phyloP scores from a whole-genome alignment of 2,113 vertebrate genomes.

The Amia ocellicauda region DNA sequence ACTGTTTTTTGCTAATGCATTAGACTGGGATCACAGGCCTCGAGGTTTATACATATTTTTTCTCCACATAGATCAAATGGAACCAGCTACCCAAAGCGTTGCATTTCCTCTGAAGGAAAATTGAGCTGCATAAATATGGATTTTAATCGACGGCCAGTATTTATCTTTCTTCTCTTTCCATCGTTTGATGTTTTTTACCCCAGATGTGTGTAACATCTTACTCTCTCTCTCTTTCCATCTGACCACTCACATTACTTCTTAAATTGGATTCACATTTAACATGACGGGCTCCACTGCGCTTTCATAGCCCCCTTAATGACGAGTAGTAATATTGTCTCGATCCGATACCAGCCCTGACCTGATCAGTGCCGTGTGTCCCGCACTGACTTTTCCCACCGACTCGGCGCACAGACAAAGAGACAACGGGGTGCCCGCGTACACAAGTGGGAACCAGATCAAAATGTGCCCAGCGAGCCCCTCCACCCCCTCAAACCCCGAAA shows the following conservation, averaged over 20 bases:
- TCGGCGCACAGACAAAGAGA: conserved; percentile 63
- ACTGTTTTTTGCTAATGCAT: conserved; percentile 62
- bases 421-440: conserved; percentile 61
- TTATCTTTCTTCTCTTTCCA: conserved; percentile 58
- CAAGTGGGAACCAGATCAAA: conserved; percentile 62
- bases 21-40: conserved; percentile 61
- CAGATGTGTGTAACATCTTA: conserved; percentile 55
- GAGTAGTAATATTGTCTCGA: conserved; percentile 38
- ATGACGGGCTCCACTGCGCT: not conserved
- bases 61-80: conserved; percentile 63
- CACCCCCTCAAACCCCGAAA: conserved; percentile 26
- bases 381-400: conserved; percentile 72
- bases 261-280: not conserved
- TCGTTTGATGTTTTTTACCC: conserved; percentile 55
- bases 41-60: conserved; percentile 56
- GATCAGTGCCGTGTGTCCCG: conserved; percentile 34
- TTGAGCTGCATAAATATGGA: conserved; percentile 66
- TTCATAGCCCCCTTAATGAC: conserved; percentile 42
- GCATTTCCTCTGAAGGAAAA: conserved; percentile 58
- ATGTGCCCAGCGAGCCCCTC: conserved; percentile 64
- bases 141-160: conserved; percentile 63
- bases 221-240: conserved; percentile 24
- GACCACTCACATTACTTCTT: not conserved
- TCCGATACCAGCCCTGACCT: conserved; percentile 21
- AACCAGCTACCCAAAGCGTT: conserved; percentile 55